Base-by-base conservation (phyloP, 2,888 invertebrate species). In the Lithophane leautieri region DNA sequence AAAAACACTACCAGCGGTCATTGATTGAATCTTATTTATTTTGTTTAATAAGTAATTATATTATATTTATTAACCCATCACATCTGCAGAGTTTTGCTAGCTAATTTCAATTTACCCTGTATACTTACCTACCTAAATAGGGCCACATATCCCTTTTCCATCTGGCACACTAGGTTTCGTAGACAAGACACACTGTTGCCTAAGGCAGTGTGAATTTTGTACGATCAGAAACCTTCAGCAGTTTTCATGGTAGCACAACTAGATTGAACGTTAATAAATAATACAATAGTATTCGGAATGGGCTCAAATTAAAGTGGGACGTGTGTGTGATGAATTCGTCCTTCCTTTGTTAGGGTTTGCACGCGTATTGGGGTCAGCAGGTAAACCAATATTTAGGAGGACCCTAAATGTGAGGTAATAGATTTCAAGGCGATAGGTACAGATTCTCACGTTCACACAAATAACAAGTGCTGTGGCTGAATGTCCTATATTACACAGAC, bases 311-410 rank as follows among this genome's bases (percentile, higher is more conserved):
- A 74, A 79, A 81, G 61, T 56, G 54, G 62, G 28, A 67, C 67
- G 74, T 74, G 74, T 70, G 74, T 76, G 76, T 90, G 90, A 93
- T 93, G 88, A 88, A 93, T 92, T 90, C 86, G 92, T 91, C 93
- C 92, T 92, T 91, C 90, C 60, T 88, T 83, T 58, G n/a, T 63
- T 77, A 79, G 79, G 77, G 75, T 73, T 76, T 28, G 42, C 79
- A 62, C 60, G 40, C 50, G 19, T 63, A 67, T 72, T 60, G 62
- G 54, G 74, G 60, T 52, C 28, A 42, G 4, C 3, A 42, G 47
- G 54, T 50, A 34, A 58, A 73, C 12, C 12, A 22, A 47, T 40
- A 58, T 58, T 47, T 40, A 22, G 16, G 52, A 22, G 16, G 52
- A 9, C 16, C 16, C 4, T 52, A n/a, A n/a, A n/a, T 19, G 11